Evolutionary conservation across 2,113 vertebrate species (phyloP), one percentile per base, ranked within the genome.

Genomic region (Ranitomeya variabilis): DNA sequence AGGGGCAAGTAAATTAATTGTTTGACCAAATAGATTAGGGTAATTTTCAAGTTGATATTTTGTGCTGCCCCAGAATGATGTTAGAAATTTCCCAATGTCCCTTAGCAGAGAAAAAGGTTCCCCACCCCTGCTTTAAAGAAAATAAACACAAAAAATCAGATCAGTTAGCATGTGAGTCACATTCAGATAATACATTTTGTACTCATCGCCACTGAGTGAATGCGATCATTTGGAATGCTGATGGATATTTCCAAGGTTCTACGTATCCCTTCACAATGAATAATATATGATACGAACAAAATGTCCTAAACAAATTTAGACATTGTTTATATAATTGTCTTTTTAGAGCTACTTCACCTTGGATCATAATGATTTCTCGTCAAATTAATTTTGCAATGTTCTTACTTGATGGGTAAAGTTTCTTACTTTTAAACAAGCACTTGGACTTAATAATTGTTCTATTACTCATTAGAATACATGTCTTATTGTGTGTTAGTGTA

Each of bases 181-280:
- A 15, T 26, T 84, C 7, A 84, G 82, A 55, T 55, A 84, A 71
- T 69, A 71, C 82, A 84, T 71, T 71, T 84, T 84, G 82, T 84
- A 18, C 82, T 69, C 64, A 84, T 69, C 13, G 3, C 64, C 62
- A 54, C 23, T 51, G 81, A 83, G 51, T 83, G 19, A 83, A 67
- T 55, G 21, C 51, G 69, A 11, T 84, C 82, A 69, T 84, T 45
- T 71, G 82, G 82, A 71, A 84, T 55, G 82, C 82, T 84, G 82
- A 69, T 81, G 26, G 59, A 81, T 71, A 45, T 69, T 6, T 69
- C 21, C 64, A 26, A 84, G 60, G 51, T 54, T 84, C 51, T 21
- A 69, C 2, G 13, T 23, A 67, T 45, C 45, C 54, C 13, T 83
- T 69, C 45, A 62, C 64, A 71, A n/a, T 69, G 82, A 84, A 71